Evolutionary conservation across 2,888 invertebrate species (phyloP).

Genomic region (Elgonia sp.): DNA sequence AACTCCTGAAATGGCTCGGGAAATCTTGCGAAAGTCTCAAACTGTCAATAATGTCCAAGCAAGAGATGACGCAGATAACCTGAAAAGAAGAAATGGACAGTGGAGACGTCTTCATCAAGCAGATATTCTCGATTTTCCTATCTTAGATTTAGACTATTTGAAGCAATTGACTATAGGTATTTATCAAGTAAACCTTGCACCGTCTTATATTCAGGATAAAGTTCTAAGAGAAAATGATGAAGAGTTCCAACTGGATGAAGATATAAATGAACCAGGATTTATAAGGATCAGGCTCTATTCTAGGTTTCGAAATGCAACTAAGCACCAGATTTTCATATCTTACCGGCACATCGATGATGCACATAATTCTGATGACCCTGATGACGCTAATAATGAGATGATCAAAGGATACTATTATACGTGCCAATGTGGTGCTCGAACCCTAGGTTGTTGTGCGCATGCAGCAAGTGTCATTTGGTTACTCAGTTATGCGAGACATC

Average conservation of each 20-base stretch:
- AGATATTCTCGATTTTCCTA: constrained; percentile 56
- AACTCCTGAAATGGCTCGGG: too few relatives aligned
- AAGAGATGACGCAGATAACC: too few relatives aligned
- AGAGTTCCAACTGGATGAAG: constrained; percentile 52
- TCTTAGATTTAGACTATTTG: constrained; percentile 49
- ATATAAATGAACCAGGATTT: constrained; percentile 33
- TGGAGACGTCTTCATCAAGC: constrained; percentile 39
- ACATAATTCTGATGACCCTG: not conserved
- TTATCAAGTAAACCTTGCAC: constrained; percentile 62
- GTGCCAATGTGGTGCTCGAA: constrained; percentile 18
- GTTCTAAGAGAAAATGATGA: constrained; percentile 48
- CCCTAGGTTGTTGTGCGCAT: constrained; percentile 14
- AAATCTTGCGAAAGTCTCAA: not conserved
- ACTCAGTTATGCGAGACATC: constrained; percentile 22
- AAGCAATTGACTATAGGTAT: constrained; percentile 57
- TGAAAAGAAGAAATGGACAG: constrained; percentile 45
- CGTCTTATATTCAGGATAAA: constrained; percentile 62
- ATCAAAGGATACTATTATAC: constrained; percentile 33
- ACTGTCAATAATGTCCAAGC: constrained; percentile 53
- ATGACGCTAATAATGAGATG: not conserved
- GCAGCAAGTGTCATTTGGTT: too few relatives aligned
- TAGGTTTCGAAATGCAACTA: too few relatives aligned
- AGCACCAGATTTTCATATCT: constrained; percentile 22
- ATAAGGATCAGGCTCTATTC: constrained; percentile 57
- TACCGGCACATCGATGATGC: constrained; percentile 1